Evolutionary conservation across 2,888 invertebrate species (phyloP).

Genomic region (Mythimna pallens): DNA sequence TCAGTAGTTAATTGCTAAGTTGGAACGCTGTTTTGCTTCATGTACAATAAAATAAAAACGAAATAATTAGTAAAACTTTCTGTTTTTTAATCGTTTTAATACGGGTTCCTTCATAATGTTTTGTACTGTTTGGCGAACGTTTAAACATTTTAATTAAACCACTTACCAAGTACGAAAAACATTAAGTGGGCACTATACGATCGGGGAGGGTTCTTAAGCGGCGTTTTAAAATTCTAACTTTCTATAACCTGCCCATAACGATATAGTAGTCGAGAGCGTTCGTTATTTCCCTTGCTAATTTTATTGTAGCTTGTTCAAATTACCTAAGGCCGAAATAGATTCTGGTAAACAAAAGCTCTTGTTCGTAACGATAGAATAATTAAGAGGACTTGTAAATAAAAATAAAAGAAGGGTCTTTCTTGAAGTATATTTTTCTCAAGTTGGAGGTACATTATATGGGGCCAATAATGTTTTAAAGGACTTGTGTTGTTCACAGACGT

Average conservation of each 20-base stretch:
- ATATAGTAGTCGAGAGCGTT: conserved; percentile 48
- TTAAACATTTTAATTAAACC: conserved; percentile 84
- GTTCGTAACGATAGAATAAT: conserved; percentile 56
- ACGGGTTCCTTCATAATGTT: conserved; percentile 60
- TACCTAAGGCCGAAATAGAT: conserved; percentile 48
- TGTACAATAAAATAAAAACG: conserved; percentile 54
- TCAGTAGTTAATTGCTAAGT: conserved; percentile 50
- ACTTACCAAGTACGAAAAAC: conserved; percentile 72
- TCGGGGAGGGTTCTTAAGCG: conserved; percentile 66
- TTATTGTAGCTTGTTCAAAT: conserved; percentile 52
- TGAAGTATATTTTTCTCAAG: conserved; percentile 36
- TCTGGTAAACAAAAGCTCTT: conserved; percentile 54
- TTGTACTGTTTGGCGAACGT: conserved; percentile 72
- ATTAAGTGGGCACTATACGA: conserved; percentile 70
- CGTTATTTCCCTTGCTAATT: conserved; percentile 56
- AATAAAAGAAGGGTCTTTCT: conserved; percentile 44
- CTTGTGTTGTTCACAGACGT: conserved; percentile 33
- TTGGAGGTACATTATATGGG: conserved; percentile 47
- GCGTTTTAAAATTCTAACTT: conserved; percentile 66
- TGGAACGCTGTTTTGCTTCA: conserved; percentile 43
- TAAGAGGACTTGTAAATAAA: conserved; percentile 54
- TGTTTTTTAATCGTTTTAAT: conserved; percentile 56
- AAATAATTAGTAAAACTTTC: conserved; percentile 54
- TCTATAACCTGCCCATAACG: conserved; percentile 59
- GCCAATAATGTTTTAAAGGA: conserved; percentile 36